Conservation (phyloP, 37 sponge, comb jelly and placozoan species). For the Aplysina aerophoba region DNA sequence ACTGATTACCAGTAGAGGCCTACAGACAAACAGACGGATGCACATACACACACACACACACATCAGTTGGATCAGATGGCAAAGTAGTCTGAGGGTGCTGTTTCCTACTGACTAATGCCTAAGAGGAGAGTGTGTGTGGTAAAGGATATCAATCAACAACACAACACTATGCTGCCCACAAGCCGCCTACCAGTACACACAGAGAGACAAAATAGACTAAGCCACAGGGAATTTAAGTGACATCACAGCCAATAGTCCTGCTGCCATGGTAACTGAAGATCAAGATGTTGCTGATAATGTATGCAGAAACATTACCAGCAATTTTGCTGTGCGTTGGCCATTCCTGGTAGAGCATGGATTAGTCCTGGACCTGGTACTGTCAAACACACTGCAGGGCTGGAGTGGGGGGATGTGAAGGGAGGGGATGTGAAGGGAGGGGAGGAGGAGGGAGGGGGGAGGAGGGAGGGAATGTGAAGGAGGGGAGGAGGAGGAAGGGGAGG, state of each 20-base stretch:
- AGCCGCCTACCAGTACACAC: no score
- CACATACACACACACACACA: constrained; percentile 12
- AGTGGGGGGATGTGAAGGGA: not conserved
- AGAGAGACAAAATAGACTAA: no score
- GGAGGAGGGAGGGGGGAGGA: constrained; percentile 11
- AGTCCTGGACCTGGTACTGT: constrained; percentile 93
- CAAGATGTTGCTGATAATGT: no score
- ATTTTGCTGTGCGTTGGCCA: constrained; percentile 92
- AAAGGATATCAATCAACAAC: no score
- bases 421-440: not conserved
- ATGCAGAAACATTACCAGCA: constrained; percentile 86
- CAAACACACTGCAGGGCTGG: constrained; percentile 87
- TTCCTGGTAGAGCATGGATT: constrained; percentile 91
- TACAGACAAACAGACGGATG: constrained; percentile 23
- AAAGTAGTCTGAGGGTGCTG: no score
- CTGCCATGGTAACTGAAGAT: no score
- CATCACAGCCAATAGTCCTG: no score
- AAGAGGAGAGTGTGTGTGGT: no score
- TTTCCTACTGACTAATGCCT: no score
- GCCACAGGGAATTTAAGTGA: no score
- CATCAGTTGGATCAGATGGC: not conserved
- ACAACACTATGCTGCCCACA: no score
- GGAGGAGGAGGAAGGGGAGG: not conserved
- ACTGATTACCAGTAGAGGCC: constrained; percentile 89
- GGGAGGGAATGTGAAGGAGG: no score